phyloP scores from a whole-genome alignment of 2,888 invertebrate genomes.

The Clivina fossor region DNA sequence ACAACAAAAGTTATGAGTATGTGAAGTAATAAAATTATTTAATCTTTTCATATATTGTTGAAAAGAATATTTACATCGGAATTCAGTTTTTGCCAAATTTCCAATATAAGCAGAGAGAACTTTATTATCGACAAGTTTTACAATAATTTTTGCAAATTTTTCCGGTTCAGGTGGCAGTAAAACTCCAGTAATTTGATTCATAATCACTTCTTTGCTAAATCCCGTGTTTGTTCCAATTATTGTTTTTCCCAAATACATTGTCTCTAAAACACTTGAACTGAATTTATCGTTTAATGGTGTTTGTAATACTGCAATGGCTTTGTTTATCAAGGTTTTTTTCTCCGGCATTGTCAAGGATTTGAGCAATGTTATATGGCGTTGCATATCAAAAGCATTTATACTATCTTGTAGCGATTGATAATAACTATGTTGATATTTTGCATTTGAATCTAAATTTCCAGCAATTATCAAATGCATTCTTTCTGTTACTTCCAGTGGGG shows the following conservation, averaged over 20 bases:
- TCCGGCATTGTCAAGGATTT: constrained; percentile 2
- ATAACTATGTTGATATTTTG: not conserved
- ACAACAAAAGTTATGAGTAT: constrained; percentile 5
- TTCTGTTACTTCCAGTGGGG: not conserved
- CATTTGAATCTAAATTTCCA: not conserved
- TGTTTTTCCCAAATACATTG: constrained; percentile 20
- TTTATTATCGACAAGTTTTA: constrained; percentile 1
- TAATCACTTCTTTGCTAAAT: constrained; percentile 12
- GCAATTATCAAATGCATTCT: constrained; percentile 13
- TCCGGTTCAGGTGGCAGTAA: constrained; percentile 1
- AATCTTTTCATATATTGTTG: not conserved
- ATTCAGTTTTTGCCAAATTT: constrained; percentile 13
- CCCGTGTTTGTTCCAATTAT: constrained; percentile 1
- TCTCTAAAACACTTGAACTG: constrained; percentile 7
- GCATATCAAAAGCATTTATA: not conserved
- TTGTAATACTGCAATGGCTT: constrained; percentile 4
- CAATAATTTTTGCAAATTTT: constrained; percentile 5
- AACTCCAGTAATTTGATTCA: constrained; percentile 9
- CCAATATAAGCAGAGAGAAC: constrained; percentile 12
- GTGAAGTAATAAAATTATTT: not conserved
- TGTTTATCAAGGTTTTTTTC: constrained; percentile 8
- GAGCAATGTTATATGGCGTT: constrained; percentile 4
- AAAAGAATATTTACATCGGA: constrained; percentile 9
- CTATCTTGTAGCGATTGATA: not conserved
- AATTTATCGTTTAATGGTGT: not conserved